Evolutionary conservation across 2,113 vertebrate genomes (phyloP).

Genomic region (Lepidiolamprologus cunningtoni): DNA sequence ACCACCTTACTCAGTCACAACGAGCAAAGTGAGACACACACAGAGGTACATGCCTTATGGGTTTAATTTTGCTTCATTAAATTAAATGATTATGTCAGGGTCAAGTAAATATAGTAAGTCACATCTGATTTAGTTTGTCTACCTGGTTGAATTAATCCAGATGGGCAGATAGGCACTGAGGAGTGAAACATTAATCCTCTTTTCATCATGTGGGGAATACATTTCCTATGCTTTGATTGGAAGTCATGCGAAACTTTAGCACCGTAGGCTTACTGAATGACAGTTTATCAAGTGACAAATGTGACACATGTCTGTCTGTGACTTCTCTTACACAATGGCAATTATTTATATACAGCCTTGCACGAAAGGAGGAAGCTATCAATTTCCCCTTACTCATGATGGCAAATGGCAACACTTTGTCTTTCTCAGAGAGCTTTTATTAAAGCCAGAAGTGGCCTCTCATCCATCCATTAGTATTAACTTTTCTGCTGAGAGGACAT

Average conservation of each 20-base stretch:
- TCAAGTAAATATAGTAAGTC: background rate
- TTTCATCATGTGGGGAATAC: background rate
- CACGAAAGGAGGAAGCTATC: slow-evolving; percentile 5
- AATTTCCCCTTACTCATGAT: background rate
- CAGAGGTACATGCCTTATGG: background rate
- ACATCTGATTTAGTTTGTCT: background rate
- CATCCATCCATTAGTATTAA: background rate
- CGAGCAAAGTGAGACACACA: background rate
- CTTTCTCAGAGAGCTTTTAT: background rate
- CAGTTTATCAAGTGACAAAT: background rate
- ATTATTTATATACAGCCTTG: background rate
- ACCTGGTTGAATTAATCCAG: background rate
- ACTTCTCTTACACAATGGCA: background rate
- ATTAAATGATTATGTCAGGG: background rate
- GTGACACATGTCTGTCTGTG: background rate
- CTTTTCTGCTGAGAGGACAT: background rate
- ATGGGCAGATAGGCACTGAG: background rate
- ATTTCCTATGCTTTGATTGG: background rate
- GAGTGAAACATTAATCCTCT: background rate
- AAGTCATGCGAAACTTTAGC: background rate
- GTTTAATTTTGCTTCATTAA: background rate
- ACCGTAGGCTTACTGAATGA: background rate
- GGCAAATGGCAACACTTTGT: background rate
- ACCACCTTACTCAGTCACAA: background rate
- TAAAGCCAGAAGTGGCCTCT: background rate